Evolutionary conservation across 2,113 vertebrate genomes (phyloP).

Genomic region (Salvelinus sp.): DNA sequence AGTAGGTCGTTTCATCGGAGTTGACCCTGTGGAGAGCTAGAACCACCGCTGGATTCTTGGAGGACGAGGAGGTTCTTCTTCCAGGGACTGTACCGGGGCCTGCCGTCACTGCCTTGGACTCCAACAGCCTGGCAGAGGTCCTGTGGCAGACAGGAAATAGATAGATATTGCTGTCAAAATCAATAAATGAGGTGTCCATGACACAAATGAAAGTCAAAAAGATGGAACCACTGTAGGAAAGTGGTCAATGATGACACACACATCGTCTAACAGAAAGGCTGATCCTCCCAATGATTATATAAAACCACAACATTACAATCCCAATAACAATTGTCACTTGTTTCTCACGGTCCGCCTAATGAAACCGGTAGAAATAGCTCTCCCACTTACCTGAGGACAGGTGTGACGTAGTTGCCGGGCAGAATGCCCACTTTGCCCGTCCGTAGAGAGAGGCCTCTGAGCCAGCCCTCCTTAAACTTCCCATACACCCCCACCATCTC

Average conservation of each 20-base stretch:
- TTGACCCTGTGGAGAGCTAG: conserved; percentile 69
- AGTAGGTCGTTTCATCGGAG: conserved; percentile 56
- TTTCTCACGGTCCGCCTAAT: conserved; percentile 10
- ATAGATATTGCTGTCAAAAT: background rate
- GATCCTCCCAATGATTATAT: no score
- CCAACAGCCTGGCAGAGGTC: conserved; percentile 76
- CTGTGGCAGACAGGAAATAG: conserved; percentile 45
- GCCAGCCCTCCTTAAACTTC: conserved; percentile 88
- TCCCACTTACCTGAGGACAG: conserved; percentile 84
- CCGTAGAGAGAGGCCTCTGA: conserved; percentile 87
- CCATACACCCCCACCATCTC: conserved; percentile 91
- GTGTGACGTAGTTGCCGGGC: conserved; percentile 85
- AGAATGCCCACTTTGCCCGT: conserved; percentile 89
- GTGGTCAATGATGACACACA: no score
- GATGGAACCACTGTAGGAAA: no score
- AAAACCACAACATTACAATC: conserved; percentile 15
- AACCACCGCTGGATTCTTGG: conserved; percentile 66
- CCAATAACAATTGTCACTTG: conserved; percentile 31
- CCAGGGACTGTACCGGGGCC: conserved; percentile 44
- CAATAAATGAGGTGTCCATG: conserved; percentile 1
- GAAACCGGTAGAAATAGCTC: conserved; percentile 1
- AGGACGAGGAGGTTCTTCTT: conserved; percentile 63
- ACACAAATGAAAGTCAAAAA: no score
- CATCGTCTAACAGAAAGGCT: no score
- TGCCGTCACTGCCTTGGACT: conserved; percentile 61